Percentiles rank a stretch among this genome's conserved stretches.
These are phyloP conservation scores for Typhlichthys eigenmanni DNA, from an alignment of 2,797 vertebrate genomes.

Conservation along the genomic window DNA sequence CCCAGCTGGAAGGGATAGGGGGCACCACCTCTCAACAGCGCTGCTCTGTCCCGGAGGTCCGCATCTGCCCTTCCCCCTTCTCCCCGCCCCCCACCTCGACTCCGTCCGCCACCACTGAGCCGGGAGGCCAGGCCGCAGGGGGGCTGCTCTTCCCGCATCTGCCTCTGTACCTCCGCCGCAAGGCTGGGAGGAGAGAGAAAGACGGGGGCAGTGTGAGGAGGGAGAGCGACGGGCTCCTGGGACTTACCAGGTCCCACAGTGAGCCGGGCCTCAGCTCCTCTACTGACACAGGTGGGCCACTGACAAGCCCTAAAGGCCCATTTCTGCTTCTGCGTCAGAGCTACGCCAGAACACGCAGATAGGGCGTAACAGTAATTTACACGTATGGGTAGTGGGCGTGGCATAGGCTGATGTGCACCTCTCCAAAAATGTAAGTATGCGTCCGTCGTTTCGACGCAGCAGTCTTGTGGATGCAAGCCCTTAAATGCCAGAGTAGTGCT, in stretches of 20 bases:
- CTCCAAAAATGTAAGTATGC: too few relatives aligned
- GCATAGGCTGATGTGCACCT: too few relatives aligned
- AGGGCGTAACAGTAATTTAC: too few relatives aligned
- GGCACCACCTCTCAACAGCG: constrained; percentile 62
- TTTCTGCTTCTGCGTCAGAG: too few relatives aligned
- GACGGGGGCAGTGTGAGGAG: constrained; percentile 38
- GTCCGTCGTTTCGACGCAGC: too few relatives aligned
- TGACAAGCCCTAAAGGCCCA: background rate
- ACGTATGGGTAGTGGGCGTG: too few relatives aligned
- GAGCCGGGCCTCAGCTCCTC: constrained; percentile 85
- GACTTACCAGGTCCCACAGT: constrained; percentile 87
- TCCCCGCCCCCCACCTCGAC: constrained; percentile 41
- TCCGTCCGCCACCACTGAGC: constrained; percentile 48
- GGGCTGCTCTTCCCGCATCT: constrained; percentile 39
- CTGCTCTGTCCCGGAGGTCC: constrained; percentile 64
- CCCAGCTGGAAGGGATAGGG: constrained; percentile 83
- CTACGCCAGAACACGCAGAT: too few relatives aligned
- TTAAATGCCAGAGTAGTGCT: too few relatives aligned
- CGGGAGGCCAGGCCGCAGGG: constrained; percentile 56
- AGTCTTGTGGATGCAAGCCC: too few relatives aligned
- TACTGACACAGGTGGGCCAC: constrained; percentile 67
- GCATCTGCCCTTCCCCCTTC: constrained; percentile 49
- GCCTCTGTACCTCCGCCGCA: constrained; percentile 55
- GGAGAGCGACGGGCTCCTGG: constrained; percentile 59
- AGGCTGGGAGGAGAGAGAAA: constrained; percentile 46